phyloP scores from a whole-genome alignment of 2,888 invertebrate species.

The Tiphia femorata region DNA sequence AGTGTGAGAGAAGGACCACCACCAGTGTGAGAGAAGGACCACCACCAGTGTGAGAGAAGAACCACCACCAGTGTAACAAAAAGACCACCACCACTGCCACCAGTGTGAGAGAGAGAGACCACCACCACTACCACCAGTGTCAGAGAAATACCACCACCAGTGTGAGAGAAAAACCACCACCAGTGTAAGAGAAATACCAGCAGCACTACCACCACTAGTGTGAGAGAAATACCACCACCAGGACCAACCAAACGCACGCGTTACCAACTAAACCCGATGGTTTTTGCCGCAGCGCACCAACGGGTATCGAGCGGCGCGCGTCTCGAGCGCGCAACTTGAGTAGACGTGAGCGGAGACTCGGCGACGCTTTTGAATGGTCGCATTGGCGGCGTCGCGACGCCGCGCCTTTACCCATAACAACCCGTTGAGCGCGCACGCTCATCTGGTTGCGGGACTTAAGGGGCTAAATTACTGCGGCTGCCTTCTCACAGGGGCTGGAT shows the following conservation, averaged over 20 bases:
- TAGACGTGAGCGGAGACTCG: conserved; percentile 4
- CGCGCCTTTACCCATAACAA: no score
- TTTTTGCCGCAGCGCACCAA: conserved; percentile 58
- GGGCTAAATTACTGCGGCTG: no score
- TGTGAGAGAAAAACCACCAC: conserved; percentile 3
- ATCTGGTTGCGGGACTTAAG: no score
- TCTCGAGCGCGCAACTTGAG: conserved; percentile 32
- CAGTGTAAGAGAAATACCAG: conserved; percentile 49
- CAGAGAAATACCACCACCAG: neutral
- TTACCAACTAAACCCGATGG: conserved; percentile 34
- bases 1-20: neutral
- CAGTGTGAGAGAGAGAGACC: neutral
- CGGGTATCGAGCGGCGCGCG: conserved; percentile 49
- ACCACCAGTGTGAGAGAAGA: neutral
- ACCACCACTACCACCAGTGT: neutral
- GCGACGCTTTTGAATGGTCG: neutral
- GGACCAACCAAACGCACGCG: conserved; percentile 5
- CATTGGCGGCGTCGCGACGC: conserved; percentile 35
- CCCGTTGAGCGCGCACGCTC: no score
- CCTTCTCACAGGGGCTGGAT: no score
- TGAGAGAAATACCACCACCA: neutral
- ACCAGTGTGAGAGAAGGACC: neutral
- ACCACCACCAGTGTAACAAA: neutral
- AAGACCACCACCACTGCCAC: conserved; percentile 49
- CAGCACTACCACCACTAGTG: conserved; percentile 28